phyloP scores from a whole-genome alignment of 1,140 invertebrate genomes.

The Caenorhabditis briggsae region DNA sequence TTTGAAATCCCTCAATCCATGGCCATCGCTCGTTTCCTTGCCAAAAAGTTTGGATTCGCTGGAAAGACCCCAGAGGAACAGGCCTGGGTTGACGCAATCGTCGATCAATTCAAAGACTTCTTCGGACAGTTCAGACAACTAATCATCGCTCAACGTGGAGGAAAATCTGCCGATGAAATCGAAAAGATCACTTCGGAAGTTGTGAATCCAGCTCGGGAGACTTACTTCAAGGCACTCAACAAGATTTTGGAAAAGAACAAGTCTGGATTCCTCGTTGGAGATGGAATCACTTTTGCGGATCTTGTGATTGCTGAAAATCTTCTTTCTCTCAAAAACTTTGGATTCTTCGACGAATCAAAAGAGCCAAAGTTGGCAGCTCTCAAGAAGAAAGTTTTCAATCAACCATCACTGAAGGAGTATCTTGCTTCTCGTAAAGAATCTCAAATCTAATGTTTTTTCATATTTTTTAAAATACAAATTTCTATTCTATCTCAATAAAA shows the following conservation, averaged over 20 bases:
- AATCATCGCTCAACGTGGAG: not conserved
- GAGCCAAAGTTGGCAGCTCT: not conserved
- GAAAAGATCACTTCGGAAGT: not conserved
- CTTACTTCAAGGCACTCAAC: slow-evolving; percentile 6
- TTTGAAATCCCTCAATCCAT: slow-evolving; percentile 59
- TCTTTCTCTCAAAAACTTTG: not conserved
- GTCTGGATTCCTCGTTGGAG: not conserved
- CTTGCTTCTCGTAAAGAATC: not conserved
- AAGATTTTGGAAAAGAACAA: slow-evolving; percentile 9
- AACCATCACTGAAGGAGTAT: not conserved
- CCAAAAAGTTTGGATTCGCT: slow-evolving; percentile 63
- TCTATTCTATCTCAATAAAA: not conserved
- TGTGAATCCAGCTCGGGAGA: not conserved
- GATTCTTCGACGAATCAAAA: not conserved
- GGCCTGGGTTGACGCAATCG: slow-evolving; percentile 61
- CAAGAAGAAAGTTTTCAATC: not conserved
- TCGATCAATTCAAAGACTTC: slow-evolving; percentile 62
- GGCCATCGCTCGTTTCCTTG: slow-evolving; percentile 60
- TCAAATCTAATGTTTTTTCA: not conserved
- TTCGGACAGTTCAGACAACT: slow-evolving; percentile 3
- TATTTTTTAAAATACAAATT: not conserved
- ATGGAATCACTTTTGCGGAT: slow-evolving; percentile 18
- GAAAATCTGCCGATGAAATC: not conserved
- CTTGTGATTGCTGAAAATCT: slow-evolving; percentile 10
- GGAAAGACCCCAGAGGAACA: slow-evolving; percentile 63